A percentile compares a stretch with the other conserved stretches of the same genome.
Evolutionary conservation across 2,113 vertebrate species (phyloP).

Genomic region (Aspidoscelis tigris): DNA sequence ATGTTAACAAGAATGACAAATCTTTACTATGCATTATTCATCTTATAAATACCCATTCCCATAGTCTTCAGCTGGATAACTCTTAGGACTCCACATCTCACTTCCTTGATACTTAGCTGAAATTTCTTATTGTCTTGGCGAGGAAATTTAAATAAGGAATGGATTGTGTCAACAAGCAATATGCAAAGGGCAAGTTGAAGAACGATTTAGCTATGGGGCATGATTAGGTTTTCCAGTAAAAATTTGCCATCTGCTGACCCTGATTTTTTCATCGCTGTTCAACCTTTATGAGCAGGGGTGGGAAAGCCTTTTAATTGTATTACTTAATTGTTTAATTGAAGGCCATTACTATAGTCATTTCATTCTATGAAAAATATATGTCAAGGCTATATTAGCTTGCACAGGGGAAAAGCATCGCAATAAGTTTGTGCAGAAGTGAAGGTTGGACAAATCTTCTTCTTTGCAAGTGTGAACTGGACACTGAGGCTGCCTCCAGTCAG

Average conservation of each 20-base stretch:
- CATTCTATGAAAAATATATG: conserved; percentile 12
- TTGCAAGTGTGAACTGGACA: background rate
- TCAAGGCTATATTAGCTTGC: conserved; percentile 19
- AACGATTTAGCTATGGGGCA: conserved; percentile 50
- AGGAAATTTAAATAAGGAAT: background rate
- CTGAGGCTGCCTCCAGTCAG: background rate
- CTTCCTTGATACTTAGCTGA: background rate
- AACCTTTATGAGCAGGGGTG: conserved; percentile 48
- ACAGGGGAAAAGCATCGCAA: background rate
- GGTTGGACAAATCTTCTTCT: background rate
- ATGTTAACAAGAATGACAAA: conserved; percentile 16
- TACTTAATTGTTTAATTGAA: conserved; percentile 48
- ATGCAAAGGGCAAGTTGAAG: conserved; percentile 48
- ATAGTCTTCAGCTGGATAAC: background rate
- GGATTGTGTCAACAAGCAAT: background rate
- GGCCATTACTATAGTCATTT: conserved; percentile 13
- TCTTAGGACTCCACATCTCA: background rate
- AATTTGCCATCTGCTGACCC: conserved; percentile 41
- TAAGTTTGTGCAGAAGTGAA: conserved; percentile 36
- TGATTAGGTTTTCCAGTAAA: conserved; percentile 47
- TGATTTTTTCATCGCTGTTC: conserved; percentile 56
- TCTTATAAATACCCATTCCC: background rate
- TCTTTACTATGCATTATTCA: background rate
- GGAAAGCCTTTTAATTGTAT: conserved; percentile 43
- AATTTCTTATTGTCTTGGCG: conserved; percentile 4